Conservation (phyloP, 2,113 vertebrate species). For the Ceyx cyanopectus region DNA sequence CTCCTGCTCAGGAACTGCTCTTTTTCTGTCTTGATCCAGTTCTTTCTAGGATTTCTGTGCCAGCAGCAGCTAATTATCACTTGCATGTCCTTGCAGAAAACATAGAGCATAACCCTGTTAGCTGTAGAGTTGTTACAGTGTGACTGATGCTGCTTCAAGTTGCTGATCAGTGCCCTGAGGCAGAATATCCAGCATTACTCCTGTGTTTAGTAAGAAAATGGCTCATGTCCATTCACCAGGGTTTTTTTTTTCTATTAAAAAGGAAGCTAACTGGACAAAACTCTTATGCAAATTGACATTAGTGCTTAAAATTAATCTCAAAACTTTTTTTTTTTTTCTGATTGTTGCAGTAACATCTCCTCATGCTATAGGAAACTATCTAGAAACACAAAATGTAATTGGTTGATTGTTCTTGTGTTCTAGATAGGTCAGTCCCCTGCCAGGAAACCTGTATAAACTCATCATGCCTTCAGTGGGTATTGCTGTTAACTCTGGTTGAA, state of each 20-base stretch:
- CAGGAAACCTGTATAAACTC: accelerated
- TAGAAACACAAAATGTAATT: background rate
- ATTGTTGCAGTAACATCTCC: background rate
- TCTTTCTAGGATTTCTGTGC: background rate
- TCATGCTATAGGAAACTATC: background rate
- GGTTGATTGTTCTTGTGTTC: background rate
- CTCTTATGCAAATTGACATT: background rate
- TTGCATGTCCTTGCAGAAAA: too few species aligned
- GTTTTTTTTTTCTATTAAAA: background rate
- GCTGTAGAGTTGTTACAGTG: accelerated
- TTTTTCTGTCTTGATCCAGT: accelerated
- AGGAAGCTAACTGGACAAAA: background rate
- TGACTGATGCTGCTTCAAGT: background rate
- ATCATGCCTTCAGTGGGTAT: background rate
- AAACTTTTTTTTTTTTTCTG: background rate
- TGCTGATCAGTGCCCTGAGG: background rate
- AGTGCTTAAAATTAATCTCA: background rate
- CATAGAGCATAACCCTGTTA: background rate
- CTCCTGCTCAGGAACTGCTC: background rate
- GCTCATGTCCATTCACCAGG: background rate
- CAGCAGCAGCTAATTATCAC: too few species aligned
- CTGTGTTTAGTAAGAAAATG: background rate
- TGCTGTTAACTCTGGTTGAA: background rate
- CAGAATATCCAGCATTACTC: background rate
- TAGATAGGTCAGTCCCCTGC: background rate